These are phyloP conservation scores for Nesoenas mayeri DNA, from an alignment of 2,113 vertebrate species.

Conservation along the genomic window DNA sequence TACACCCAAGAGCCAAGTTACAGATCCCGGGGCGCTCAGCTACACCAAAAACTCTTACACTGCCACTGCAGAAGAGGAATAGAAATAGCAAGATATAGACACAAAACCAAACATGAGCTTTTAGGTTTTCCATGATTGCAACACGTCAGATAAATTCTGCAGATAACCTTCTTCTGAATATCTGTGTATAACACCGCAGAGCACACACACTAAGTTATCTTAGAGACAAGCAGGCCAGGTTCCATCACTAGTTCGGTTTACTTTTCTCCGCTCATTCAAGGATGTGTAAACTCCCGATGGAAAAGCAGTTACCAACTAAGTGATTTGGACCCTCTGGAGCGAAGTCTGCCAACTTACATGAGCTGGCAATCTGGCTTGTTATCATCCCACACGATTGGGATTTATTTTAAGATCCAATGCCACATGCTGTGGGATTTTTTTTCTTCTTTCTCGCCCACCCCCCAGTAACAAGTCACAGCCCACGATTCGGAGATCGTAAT, in stretches of 20 bases:
- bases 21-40: background rate
- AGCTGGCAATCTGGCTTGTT: slow-evolving; percentile 45
- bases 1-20: background rate
- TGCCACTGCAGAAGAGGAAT: background rate
- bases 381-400: slow-evolving; percentile 53
- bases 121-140: background rate
- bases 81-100: background rate
- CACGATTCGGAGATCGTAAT: background rate
- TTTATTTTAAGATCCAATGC: slow-evolving; percentile 53
- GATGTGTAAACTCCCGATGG: background rate
- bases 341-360: slow-evolving; percentile 16
- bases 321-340: slow-evolving; percentile 14
- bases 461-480: background rate
- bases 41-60: background rate
- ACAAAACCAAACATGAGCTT: background rate
- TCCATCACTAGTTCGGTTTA: background rate
- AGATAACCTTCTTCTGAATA: fast-evolving
- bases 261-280: background rate
- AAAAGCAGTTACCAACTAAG: slow-evolving; percentile 9
- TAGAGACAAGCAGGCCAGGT: background rate
- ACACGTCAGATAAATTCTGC: background rate
- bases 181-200: background rate
- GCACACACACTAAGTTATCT: background rate
- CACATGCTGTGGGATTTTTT: background rate
- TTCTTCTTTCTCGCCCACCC: background rate